Evolutionary conservation across 1,140 invertebrate species (phyloP), one percentile per base, ranked within the genome.

Genomic region (Ylistrum balloti): DNA sequence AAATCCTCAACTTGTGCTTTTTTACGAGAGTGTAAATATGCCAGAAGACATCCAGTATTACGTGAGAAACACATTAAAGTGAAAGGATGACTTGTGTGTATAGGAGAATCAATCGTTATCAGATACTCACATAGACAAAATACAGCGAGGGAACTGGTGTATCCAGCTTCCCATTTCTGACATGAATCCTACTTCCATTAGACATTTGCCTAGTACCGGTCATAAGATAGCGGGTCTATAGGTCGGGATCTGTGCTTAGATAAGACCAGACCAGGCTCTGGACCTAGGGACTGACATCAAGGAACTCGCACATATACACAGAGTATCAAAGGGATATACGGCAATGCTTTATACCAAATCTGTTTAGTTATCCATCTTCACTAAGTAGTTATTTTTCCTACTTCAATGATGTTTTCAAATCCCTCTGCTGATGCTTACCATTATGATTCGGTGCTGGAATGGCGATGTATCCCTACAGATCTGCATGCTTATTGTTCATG

Each of bases 191-290:
- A 17, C 56, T n/a, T 74, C 56, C 56, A 74, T 74, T 74, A 74
- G n/a, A 74, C 56, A 74, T 74, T 74, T 74, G 56, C 22, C 56
- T 74, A 74, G 56, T 74, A 74, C n/a, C 56, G 56, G 56, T 74
- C 56, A 74, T 74, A 74, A 5, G 56, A 74, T 74, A 74, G 28
- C 22, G 5, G 13, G 56, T 74, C 56, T 74, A n/a, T 74, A 74
- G 56, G 56, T 74, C 56, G n/a, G 56, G 56, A 74, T 74, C 56
- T 28, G 56, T 74, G 56, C 56, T 74, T 74, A 45, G 41, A 45
- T 45, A n/a, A 74, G 56, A 28, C 22, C 56, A 74, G 56, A 74
- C 56, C 28, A 74, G 56, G 0, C 56, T 74, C 56, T 74, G 56
- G 56, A 74, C 56, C 41, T 17, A 45, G 41, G 41, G 41, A 45